Conservation (phyloP, 2,888 invertebrate species). For the Coleophora deauratella region DNA sequence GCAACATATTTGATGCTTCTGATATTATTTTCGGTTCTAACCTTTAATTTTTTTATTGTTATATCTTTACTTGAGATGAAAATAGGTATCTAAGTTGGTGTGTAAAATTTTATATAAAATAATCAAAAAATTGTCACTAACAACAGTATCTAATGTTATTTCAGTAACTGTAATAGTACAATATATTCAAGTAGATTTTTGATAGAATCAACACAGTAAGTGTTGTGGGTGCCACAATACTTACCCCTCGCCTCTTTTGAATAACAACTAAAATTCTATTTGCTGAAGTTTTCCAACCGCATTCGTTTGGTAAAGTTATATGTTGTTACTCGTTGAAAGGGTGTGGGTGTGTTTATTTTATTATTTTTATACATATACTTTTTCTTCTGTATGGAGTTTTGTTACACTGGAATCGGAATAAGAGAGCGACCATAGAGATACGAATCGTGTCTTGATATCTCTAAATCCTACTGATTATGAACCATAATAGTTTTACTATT, state of each 20-base stretch:
- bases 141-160: conserved; percentile 15
- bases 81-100: too few relatives aligned
- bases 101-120: too few relatives aligned
- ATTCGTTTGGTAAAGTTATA: conserved; percentile 57
- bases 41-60: background rate
- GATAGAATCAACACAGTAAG: conserved; percentile 68
- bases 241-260: conserved; percentile 54
- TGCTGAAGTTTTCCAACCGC: conserved; percentile 48
- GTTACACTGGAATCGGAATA: too few relatives aligned
- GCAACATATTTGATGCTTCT: conserved; percentile 18
- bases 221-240: conserved; percentile 61
- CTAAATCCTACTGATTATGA: too few relatives aligned
- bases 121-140: too few relatives aligned
- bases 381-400: conserved; percentile 24
- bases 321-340: conserved; percentile 60
- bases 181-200: conserved; percentile 53
- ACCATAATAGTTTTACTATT: too few relatives aligned
- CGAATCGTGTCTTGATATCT: too few relatives aligned
- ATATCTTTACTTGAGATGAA: too few relatives aligned
- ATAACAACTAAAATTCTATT: conserved; percentile 63
- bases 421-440: too few relatives aligned
- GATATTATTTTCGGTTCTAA: background rate
- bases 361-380: conserved; percentile 2
- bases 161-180: conserved; percentile 23
- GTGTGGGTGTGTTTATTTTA: conserved; percentile 24